Percentiles rank a stretch among this genome's conserved stretches.
phyloP scores from a whole-genome alignment of 1,140 invertebrate species.

The Anadara kagoshimensis region DNA sequence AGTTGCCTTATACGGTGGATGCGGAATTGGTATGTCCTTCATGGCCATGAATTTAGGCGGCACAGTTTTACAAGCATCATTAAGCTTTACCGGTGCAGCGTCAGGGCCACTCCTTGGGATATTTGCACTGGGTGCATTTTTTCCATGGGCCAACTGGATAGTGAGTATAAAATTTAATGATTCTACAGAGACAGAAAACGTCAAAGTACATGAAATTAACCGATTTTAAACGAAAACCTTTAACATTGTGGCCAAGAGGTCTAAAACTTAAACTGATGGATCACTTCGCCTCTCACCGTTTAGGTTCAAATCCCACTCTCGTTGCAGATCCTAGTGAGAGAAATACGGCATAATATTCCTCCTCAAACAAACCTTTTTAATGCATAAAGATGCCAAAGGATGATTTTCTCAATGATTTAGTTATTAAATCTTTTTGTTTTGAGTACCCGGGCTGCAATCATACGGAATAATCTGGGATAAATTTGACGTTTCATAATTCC shows the following conservation, averaged over 20 bases:
- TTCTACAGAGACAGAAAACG: no score
- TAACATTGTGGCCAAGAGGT: no score
- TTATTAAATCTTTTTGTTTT: no score
- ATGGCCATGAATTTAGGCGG: conserved; percentile 83
- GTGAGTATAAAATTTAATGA: conserved; percentile 39
- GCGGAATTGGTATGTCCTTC: conserved; percentile 85
- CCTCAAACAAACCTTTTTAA: no score
- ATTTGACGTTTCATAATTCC: no score
- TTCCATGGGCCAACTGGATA: conserved; percentile 69
- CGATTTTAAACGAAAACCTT: no score
- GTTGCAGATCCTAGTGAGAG: neutral
- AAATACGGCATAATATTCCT: no score
- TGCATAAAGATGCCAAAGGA: no score
- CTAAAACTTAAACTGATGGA: neutral
- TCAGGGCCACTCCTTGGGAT: conserved; percentile 69
- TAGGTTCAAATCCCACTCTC: neutral
- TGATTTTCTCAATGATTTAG: no score
- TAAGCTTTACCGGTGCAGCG: conserved; percentile 70
- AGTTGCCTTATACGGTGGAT: conserved; percentile 81
- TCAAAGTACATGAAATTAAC: no score
- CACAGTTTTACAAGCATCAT: conserved; percentile 77
- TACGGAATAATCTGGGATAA: no score
- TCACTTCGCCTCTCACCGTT: neutral
- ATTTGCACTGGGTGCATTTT: conserved; percentile 70
- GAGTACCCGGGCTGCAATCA: no score